Evolutionary conservation across 2,113 vertebrate genomes (phyloP).

Genomic region (Nansenia antarctica): DNA sequence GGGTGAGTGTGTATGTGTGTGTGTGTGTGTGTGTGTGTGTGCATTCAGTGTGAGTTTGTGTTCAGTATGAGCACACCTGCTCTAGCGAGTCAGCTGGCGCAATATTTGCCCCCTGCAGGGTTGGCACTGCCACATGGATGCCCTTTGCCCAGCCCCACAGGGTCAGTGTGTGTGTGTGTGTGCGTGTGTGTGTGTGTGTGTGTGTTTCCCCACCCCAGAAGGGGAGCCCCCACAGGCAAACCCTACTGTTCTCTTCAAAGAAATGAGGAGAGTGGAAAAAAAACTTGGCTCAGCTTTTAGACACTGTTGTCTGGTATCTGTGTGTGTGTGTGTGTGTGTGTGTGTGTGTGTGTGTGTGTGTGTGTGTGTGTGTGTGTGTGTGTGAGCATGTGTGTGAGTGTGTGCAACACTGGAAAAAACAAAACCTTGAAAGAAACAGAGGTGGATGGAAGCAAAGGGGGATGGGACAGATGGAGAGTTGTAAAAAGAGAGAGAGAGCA

Average conservation of each 20-base stretch:
- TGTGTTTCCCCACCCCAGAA: neutral
- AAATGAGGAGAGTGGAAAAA: constrained; percentile 2
- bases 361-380: constrained; percentile 1
- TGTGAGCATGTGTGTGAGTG: neutral
- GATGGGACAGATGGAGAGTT: too few species aligned
- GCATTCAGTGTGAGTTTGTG: neutral
- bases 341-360: too few species aligned
- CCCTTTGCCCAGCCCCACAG: neutral
- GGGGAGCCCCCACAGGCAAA: neutral
- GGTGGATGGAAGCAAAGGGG: too few species aligned
- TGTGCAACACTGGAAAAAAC: too few species aligned
- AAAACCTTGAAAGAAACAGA: too few species aligned
- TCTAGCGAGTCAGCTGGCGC: constrained; percentile 1
- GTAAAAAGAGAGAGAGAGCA: too few species aligned
- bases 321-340: too few species aligned
- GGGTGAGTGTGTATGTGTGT: too few species aligned
- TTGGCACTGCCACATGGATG: constrained; percentile 4
- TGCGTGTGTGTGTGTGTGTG: neutral
- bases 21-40: neutral
- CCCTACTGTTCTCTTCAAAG: constrained; percentile 9
- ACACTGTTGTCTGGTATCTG: neutral
- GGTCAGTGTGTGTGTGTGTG: neutral
- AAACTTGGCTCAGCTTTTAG: neutral
- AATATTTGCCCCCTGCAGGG: neutral
- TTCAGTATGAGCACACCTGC: neutral